Percentiles rank a stretch among this genome's conserved stretches.
phyloP scores from a whole-genome alignment of 2,888 invertebrate species.

The Drosophila sordidula region DNA sequence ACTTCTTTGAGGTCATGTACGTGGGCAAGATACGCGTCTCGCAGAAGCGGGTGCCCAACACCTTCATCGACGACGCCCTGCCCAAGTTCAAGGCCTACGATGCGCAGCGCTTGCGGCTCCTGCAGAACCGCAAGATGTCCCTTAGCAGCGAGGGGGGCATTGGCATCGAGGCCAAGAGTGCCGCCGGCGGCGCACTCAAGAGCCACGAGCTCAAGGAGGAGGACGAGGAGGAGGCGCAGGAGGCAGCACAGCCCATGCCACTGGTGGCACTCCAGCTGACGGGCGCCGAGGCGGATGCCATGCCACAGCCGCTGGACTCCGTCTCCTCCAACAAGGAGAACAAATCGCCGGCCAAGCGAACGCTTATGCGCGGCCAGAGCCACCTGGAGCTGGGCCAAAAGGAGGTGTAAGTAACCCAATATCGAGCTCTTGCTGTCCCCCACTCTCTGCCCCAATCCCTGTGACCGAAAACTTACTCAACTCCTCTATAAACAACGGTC shows the following conservation, averaged over 20 bases:
- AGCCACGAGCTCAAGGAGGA: constrained; percentile 78
- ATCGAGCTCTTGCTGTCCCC: not conserved
- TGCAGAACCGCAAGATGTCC: constrained; percentile 83
- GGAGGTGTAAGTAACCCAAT: constrained; percentile 81
- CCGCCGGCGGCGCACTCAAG: constrained; percentile 58
- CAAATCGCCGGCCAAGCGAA: constrained; percentile 73
- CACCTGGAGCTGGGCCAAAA: constrained; percentile 82
- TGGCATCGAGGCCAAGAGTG: constrained; percentile 70
- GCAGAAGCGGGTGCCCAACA: constrained; percentile 92
- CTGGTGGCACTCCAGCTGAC: constrained; percentile 54
- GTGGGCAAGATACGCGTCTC: constrained; percentile 96
- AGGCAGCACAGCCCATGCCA: constrained; percentile 34
- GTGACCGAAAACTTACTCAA: constrained; percentile 37
- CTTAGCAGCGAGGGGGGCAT: constrained; percentile 79
- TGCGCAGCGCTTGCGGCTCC: constrained; percentile 87
- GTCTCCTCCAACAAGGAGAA: constrained; percentile 76
- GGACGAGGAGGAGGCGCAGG: constrained; percentile 69
- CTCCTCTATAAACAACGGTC: constrained; percentile 21
- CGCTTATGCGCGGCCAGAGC: constrained; percentile 82
- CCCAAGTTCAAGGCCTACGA: constrained; percentile 93
- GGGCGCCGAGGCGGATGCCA: constrained; percentile 53
- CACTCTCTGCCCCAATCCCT: constrained; percentile 16
- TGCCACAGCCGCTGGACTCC: constrained; percentile 53
- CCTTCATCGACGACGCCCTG: constrained; percentile 95
- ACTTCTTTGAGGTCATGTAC: constrained; percentile 96